Evolutionary conservation across 2,888 invertebrate species (phyloP), one percentile per base, ranked within the genome.

Genomic region (Tryphoninae sp.): DNA sequence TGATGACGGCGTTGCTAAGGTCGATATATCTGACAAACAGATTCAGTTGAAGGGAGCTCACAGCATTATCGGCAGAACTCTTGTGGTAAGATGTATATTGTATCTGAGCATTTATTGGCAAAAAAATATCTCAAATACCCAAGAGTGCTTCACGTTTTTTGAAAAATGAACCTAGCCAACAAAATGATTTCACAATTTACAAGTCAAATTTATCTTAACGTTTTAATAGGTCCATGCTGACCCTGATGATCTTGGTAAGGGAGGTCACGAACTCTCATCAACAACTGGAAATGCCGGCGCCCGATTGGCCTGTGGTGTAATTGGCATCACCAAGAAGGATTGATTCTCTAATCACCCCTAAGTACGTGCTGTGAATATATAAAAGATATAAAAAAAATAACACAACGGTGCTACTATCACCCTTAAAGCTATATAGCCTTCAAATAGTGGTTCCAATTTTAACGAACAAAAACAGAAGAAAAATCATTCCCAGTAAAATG

Each of bases 231-330:
- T 98, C 7, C 98, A 99, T 92, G 98, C 96, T 58, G 98, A 98
- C 92, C 95, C 95, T 0, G 99, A 99, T 93, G 99, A 99, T 92
- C 93, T 98, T 80, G 98, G 98, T n/a, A 92, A 95, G 83, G 98
- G 98, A 42, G 98, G 98, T 0, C 97, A 98, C 89, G 98, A 98
- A 90, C 93, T 98, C 84, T 98, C 98, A 93, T 96, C 96, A 93
- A 95, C 96, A 3, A 99, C 98, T 13, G 99, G 99, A 77, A 98
- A 99, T 92, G 98, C 99, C 72, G 99, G 99, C 2, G 97, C 95
- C 19, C 95, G 98, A 85, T 93, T 96, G 84, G 97, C 97, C 55
- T 98, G 98, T 90, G 98, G 97, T 9, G 96, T 98, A 81, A 96
- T 98, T 91, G 98, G 98, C 58, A 92, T 97, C 79, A 92, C 94